Evolutionary conservation across 2,113 vertebrate species (phyloP).

Genomic region (Cardinalis cardinalis): DNA sequence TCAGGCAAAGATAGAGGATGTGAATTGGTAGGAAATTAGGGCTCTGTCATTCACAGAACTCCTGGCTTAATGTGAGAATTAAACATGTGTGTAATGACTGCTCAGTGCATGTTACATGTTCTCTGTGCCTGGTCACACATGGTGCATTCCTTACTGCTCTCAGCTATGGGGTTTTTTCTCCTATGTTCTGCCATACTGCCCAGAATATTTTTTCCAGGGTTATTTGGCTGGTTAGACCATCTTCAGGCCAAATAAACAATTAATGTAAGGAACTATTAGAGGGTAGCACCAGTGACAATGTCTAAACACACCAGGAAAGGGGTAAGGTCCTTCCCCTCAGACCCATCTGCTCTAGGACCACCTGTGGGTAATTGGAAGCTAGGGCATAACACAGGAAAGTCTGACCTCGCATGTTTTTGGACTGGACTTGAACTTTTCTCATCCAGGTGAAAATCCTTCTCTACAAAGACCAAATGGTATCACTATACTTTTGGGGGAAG

Average conservation of each 20-base stretch:
- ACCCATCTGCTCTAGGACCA: background rate
- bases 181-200: background rate
- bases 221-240: background rate
- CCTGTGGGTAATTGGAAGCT: background rate
- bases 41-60: background rate
- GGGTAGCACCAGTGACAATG: background rate
- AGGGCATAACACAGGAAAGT: background rate
- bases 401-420: background rate
- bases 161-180: background rate
- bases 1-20: background rate
- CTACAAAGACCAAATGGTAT: background rate
- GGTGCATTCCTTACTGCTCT: background rate
- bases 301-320: background rate
- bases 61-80: background rate
- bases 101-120: fast-evolving
- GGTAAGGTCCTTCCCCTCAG: background rate
- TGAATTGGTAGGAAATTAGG: background rate
- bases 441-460: background rate
- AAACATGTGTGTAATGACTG: background rate
- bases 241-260: background rate
- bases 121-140: background rate
- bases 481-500: background rate
- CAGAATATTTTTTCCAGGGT: background rate
- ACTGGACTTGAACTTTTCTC: background rate
- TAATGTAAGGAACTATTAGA: background rate